These are phyloP conservation scores for Tetragnatha montana DNA, from an alignment of 2,888 invertebrate genomes.

Conservation along the genomic window DNA sequence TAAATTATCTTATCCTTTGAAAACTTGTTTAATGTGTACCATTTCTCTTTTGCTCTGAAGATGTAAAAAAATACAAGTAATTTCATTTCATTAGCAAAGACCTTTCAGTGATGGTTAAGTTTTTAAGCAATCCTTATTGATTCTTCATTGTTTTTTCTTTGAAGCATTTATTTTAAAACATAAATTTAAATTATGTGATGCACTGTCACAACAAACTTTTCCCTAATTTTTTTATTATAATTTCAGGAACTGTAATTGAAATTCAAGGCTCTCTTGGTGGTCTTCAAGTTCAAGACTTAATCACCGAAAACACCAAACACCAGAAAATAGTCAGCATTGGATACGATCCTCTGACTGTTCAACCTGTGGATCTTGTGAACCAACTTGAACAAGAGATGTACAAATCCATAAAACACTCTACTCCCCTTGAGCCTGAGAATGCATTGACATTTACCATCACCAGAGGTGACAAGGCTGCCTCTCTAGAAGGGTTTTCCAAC, in stretches of 20 bases:
- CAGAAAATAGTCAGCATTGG: slow-evolving; percentile 91
- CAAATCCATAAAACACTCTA: slow-evolving; percentile 73
- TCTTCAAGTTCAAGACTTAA: slow-evolving; percentile 85
- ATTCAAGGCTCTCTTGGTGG: slow-evolving; percentile 93
- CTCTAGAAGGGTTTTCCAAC: background rate
- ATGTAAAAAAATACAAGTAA: no score
- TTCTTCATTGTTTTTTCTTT: no score
- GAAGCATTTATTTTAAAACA: no score
- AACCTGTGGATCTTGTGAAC: slow-evolving; percentile 75
- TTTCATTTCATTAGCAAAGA: no score
- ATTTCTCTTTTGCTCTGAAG: no score
- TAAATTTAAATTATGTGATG: no score
- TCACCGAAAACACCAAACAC: slow-evolving; percentile 86
- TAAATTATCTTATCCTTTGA: no score
- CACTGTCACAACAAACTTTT: background rate
- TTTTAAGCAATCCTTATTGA: no score
- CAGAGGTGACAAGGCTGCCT: slow-evolving; percentile 59
- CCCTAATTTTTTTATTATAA: background rate
- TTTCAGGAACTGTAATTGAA: slow-evolving; percentile 79
- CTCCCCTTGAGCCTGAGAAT: slow-evolving; percentile 74
- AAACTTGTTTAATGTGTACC: no score
- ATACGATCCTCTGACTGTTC: slow-evolving; percentile 80
- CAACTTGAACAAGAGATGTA: slow-evolving; percentile 76
- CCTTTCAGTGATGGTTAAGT: no score
- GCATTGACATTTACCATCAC: slow-evolving; percentile 79